Evolutionary conservation across 2,797 vertebrate species (phyloP), one percentile per base, ranked within the genome.

Genomic region (Gadopsis marmoratus): DNA sequence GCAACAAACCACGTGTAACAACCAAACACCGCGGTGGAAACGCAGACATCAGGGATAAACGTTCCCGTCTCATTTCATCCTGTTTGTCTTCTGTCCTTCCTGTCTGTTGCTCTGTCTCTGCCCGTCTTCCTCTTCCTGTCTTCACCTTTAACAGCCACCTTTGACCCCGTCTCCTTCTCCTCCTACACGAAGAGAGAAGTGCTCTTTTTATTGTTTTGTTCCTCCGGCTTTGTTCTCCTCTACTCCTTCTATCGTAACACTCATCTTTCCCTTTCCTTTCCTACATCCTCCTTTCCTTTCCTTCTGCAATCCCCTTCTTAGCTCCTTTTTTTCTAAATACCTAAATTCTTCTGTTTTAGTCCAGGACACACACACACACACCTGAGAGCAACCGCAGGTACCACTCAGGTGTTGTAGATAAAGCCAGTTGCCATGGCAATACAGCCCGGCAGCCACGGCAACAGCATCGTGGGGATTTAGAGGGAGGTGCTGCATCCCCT

Each of bases 361-460:
- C 26, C 26, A 26, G 26, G 26, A 26, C 26, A 26, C 26, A 26
- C 26, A 26, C 70, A 71, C 31, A 81, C 54, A 68, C 65, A 76
- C 67, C 67, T 72, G 58, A 69, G 67, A 74, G 67, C 67, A 33
- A 16, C 66, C 43, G 39, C 74, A 67, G 71, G 70, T 79, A 35
- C 35, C 59, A 29, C 60, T 71, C 73, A 67, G 76, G 63, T 80
- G 66, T 63, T 62, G 68, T 65, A 37, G 75, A 62, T 77, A 61
- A 71, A 56, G 47, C 31, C 17, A 26, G 88, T 88, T 85, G 80
- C 84, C 73, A 88, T 78, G 84, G 84, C 1, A 29, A 82, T 58
- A 33, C 39, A 43, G 66, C 33, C 47, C 4, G 6, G 59, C 45
- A 48, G 59, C 58, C 51, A 56, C 41, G 2, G 71, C 74, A 74